phyloP scores from a whole-genome alignment of 2,888 invertebrate genomes.

The Cosmopolites sordidus region DNA sequence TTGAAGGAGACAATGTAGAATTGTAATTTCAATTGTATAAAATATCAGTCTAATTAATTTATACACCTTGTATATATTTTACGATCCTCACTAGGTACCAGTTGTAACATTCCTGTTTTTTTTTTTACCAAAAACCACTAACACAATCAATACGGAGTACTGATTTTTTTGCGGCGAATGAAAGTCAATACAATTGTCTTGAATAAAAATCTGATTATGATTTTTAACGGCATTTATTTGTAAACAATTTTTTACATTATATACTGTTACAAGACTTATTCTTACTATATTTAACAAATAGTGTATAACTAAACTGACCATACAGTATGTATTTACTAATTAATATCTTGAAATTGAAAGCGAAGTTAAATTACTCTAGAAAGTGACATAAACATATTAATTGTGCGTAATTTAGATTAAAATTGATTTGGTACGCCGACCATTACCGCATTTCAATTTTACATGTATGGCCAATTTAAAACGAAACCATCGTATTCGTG shows the following conservation, averaged over 20 bases:
- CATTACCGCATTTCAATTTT: background rate
- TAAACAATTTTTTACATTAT: slow-evolving; percentile 24
- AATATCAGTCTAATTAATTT: no score
- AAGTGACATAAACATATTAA: background rate
- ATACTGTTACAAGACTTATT: slow-evolving; percentile 19
- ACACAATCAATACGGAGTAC: no score
- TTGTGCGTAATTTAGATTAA: slow-evolving; percentile 2
- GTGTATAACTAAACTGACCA: slow-evolving; percentile 17
- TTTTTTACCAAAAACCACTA: no score
- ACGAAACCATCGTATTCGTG: slow-evolving; percentile 5
- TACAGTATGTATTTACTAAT: slow-evolving; percentile 9
- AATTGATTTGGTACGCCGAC: background rate
- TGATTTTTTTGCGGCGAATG: no score
- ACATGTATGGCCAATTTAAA: slow-evolving; percentile 12
- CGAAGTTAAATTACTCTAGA: background rate
- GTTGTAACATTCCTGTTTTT: no score
- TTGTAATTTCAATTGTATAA: no score
- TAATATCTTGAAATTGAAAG: background rate
- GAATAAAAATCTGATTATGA: background rate
- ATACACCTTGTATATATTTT: no score
- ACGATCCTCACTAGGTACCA: no score
- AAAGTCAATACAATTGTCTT: no score
- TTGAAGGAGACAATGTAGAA: no score
- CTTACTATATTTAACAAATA: slow-evolving; percentile 14
- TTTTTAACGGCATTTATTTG: slow-evolving; percentile 25